Percentiles rank a stretch among this genome's conserved stretches.
Evolutionary conservation across 1,140 invertebrate genomes (phyloP).

Genomic region (Heliconius nattereri): DNA sequence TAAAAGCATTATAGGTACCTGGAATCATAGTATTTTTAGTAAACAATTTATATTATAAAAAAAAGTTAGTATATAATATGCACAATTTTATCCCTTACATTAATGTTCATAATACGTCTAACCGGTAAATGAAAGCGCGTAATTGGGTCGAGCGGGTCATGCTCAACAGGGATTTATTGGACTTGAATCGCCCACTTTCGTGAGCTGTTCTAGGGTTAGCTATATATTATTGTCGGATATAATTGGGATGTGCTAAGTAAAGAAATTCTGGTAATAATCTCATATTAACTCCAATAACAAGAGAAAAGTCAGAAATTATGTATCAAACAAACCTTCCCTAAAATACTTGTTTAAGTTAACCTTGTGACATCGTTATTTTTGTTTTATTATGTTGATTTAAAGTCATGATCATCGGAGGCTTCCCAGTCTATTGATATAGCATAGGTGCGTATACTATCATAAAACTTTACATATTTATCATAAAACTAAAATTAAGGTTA

Average conservation of each 20-base stretch:
- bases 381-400: too few relatives aligned
- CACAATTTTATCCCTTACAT: constrained; percentile 3
- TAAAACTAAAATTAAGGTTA: too few relatives aligned
- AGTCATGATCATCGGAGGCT: too few relatives aligned
- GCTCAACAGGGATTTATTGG: constrained; percentile 33
- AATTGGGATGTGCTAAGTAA: not conserved
- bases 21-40: not conserved
- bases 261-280: not conserved
- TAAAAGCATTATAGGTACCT: not conserved
- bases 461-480: too few relatives aligned
- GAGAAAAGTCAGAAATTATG: too few relatives aligned
- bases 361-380: too few relatives aligned
- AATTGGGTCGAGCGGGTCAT: constrained; percentile 39
- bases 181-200: constrained; percentile 20
- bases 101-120: not conserved
- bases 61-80: not conserved
- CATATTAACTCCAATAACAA: not conserved
- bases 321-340: too few relatives aligned
- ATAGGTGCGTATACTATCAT: too few relatives aligned
- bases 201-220: constrained; percentile 11
- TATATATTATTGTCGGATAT: not conserved
- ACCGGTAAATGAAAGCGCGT: constrained; percentile 28
- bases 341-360: not conserved
- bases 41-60: not conserved
- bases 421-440: too few relatives aligned